These are phyloP conservation scores for Sebastes fasciatus DNA, from an alignment of 2,113 vertebrate genomes.

Conservation along the genomic window DNA sequence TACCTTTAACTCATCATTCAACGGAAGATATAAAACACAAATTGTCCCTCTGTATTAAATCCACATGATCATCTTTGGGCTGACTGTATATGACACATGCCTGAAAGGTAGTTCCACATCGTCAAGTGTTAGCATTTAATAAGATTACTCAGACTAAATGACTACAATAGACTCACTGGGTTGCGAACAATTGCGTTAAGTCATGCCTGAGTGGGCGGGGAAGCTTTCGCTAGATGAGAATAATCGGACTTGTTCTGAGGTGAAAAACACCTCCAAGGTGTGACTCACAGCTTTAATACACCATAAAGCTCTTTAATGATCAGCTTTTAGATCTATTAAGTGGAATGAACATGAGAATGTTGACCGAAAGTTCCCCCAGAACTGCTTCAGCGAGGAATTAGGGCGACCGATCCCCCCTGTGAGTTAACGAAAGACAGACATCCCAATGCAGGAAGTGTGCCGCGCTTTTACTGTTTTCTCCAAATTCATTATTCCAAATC, in stretches of 20 bases:
- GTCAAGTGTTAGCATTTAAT: conserved; percentile 4
- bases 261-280: conserved; percentile 5
- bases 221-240: background rate
- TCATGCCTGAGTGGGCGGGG: background rate
- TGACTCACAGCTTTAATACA: background rate
- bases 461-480: conserved; percentile 3
- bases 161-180: conserved; percentile 9
- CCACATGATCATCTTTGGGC: background rate
- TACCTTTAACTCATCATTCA: conserved; percentile 11
- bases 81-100: conserved; percentile 29
- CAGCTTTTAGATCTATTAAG: conserved; percentile 15
- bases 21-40: background rate
- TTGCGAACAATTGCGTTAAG: conserved; percentile 19
- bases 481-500: conserved; percentile 53
- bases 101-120: conserved; percentile 12
- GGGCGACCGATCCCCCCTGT: conserved; percentile 55
- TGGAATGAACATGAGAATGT: background rate
- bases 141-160: background rate
- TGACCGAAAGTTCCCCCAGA: conserved; percentile 22
- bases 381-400: conserved; percentile 53
- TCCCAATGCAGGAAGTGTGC: conserved; percentile 23
- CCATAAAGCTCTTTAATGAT: conserved; percentile 12
- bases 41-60: no score
- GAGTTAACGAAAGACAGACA: conserved; percentile 32
- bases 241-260: background rate